Evolutionary conservation across 2,797 vertebrate species (phyloP).

Genomic region (Morus bassanus): DNA sequence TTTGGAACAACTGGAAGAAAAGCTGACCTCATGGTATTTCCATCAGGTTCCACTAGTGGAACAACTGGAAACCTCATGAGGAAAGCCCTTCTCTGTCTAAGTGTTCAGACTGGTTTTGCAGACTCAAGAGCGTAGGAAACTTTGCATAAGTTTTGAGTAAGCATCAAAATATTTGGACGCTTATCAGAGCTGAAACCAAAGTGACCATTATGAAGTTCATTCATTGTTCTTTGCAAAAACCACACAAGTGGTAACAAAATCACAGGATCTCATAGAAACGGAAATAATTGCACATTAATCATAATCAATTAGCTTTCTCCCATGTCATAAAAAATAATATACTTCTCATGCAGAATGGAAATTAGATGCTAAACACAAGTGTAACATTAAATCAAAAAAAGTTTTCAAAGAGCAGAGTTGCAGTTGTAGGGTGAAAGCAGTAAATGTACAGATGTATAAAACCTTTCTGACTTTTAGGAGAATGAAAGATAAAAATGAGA

Average conservation of each 20-base stretch:
- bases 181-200: constrained; percentile 44
- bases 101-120: constrained; percentile 51
- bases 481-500: neutral
- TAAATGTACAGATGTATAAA: neutral
- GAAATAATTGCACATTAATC: neutral
- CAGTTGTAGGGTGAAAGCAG: neutral
- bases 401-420: neutral
- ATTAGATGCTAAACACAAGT: neutral
- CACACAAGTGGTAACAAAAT: neutral
- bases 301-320: neutral
- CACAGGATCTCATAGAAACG: neutral
- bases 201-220: neutral
- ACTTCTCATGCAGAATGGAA: neutral
- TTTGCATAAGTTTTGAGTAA: constrained; percentile 57
- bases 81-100: constrained; percentile 55
- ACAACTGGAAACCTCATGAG: constrained; percentile 63
- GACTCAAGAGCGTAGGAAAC: constrained; percentile 58
- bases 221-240: constrained; percentile 1
- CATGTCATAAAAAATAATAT: neutral
- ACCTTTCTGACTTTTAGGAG: neutral
- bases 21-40: constrained; percentile 68
- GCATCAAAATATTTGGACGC: constrained; percentile 47
- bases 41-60: constrained; percentile 62
- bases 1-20: constrained; percentile 65
- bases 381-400: neutral